Base-by-base conservation (phyloP, 2,113 vertebrate species). In the Arizona elegans region DNA sequence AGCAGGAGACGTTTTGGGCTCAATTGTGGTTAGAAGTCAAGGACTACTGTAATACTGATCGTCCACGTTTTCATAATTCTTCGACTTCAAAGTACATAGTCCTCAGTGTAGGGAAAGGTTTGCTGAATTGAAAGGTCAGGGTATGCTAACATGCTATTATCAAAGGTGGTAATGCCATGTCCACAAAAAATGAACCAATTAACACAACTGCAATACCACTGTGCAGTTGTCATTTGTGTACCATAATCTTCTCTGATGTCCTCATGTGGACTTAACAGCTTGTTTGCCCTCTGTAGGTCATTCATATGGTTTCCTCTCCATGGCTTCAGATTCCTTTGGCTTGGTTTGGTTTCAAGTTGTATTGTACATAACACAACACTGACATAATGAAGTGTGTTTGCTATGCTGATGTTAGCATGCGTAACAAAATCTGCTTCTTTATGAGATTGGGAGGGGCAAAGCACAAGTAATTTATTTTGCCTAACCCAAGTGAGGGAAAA, bases 251-350 rank as follows among this genome's bases (percentile, higher is more conserved):
- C 54, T 93, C n/a, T 93, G 21, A 54, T 93, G 88, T 75, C 75
- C 24, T 54, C 8, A 47, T 91, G 29, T 43, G 91, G 58, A n/a
- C 5, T 56, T 92, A 53, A 62, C 29, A 86, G n/a, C 24, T 43
- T n/a, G 11, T 24, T 26, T 93, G 13, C 93, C 23, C 93, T 94
- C 93, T 29, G 47, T 92, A 92, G 56, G 53, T 91, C 65, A 19
- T 26, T 88, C 43, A 43, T 85, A 59, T 10, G 6, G 9, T 92
- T 43, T 59, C 58, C 53, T n/a, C 11, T 6, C 88, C 21, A 7
- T 43, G 24, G 87, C 70, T 59, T 26, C 53, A 86, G 70, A 59
- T 89, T 91, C 86, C 29, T 58, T 91, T 93, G 43, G n/a, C 19
- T 53, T 62, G 58, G 33, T 54, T 93, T 90, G 21, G 3, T 75